Conservation (phyloP, 2,797 vertebrate genomes). For the Hydrolagus colliei region DNA sequence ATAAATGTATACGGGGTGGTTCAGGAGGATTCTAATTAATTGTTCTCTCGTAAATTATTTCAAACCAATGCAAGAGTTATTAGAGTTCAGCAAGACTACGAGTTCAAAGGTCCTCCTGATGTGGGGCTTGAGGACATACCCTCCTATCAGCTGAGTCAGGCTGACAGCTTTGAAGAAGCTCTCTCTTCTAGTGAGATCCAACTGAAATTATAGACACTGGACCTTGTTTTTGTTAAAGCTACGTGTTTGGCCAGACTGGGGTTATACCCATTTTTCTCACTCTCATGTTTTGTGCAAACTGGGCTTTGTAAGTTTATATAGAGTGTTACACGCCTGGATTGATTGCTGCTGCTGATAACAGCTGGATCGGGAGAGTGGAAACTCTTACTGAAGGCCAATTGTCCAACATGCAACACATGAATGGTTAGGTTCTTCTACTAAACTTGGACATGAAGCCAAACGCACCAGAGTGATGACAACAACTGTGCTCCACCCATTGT, state of each 20-base stretch:
- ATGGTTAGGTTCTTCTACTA: no score
- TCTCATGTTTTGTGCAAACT: background rate
- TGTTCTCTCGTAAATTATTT: background rate
- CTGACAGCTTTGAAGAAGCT: background rate
- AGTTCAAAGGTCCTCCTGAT: background rate
- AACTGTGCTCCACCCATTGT: constrained; percentile 1
- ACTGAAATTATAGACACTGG: background rate
- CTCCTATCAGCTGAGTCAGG: no score
- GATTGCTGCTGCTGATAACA: background rate
- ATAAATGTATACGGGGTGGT: no score
- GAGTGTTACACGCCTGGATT: no score
- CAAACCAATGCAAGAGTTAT: background rate
- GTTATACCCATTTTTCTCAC: background rate
- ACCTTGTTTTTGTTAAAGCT: background rate
- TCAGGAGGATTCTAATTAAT: background rate
- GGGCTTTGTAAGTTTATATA: background rate
- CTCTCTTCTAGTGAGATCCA: background rate
- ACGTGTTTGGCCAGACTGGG: no score
- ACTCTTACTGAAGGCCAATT: background rate
- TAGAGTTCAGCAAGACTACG: background rate
- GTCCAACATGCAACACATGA: background rate
- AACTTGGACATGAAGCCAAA: background rate
- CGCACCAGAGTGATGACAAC: background rate
- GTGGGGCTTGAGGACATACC: no score
- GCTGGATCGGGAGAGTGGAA: background rate